A percentile compares a stretch with the other conserved stretches of the same genome.
phyloP scores from a whole-genome alignment of 2,888 invertebrate species.

The Lasioglossum malachurum region DNA sequence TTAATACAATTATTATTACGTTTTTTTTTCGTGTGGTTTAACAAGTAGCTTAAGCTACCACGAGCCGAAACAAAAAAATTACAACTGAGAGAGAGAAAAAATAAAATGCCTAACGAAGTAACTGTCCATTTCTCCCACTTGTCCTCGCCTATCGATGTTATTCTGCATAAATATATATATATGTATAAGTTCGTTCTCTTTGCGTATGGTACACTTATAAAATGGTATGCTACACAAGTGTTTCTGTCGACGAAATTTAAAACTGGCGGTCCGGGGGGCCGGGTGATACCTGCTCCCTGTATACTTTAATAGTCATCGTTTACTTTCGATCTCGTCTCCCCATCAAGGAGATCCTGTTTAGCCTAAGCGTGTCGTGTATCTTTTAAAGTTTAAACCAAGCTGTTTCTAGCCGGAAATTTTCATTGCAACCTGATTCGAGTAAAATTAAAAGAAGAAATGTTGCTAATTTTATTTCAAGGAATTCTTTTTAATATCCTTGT shows the following conservation, averaged over 20 bases:
- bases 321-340: slow-evolving; percentile 41
- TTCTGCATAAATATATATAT: slow-evolving; percentile 49
- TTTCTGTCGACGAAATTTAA: slow-evolving; percentile 53
- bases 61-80: slow-evolving; percentile 67
- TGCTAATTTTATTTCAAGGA: neutral
- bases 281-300: neutral
- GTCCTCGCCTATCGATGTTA: slow-evolving; percentile 50
- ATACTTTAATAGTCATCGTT: slow-evolving; percentile 42
- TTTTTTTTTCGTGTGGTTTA: slow-evolving; percentile 55
- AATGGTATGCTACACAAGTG: slow-evolving; percentile 55
- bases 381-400: slow-evolving; percentile 46
- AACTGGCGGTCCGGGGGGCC: slow-evolving; percentile 50
- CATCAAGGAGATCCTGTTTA: slow-evolving; percentile 33
- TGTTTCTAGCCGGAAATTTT: neutral
- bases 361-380: slow-evolving; percentile 46
- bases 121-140: slow-evolving; percentile 77
- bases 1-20: slow-evolving; percentile 62
- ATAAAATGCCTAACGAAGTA: slow-evolving; percentile 80
- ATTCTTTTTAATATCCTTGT: neutral
- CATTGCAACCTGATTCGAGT: neutral
- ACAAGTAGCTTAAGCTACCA: slow-evolving; percentile 65
- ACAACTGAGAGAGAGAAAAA: slow-evolving; percentile 69
- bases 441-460: neutral
- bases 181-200: slow-evolving; percentile 51
- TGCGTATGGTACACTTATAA: slow-evolving; percentile 65